Evolutionary conservation across 37 sponge, comb jelly and placozoan species (phyloP), one percentile per base, ranked within the genome.

Genomic region (Agelas oroides): DNA sequence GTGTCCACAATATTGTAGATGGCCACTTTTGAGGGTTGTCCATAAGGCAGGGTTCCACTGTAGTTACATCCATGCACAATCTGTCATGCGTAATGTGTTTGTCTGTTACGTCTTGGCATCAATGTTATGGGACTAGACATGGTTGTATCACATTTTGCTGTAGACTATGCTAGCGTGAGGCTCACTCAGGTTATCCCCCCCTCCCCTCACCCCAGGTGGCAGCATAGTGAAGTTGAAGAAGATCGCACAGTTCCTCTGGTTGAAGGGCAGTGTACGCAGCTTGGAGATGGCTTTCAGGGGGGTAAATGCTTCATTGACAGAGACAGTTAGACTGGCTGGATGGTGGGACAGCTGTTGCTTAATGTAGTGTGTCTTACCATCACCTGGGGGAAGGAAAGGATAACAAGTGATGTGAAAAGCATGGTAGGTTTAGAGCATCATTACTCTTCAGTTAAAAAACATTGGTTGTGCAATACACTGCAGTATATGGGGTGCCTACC

Each of bases 291-390:
- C 82, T 31, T 53, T 85, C 1, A 80, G 75, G 33, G 84, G 84
- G 83, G 81, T 89, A 74, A 96, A 96, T 0, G 94, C 92, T 53
- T 96, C 97, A 46, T 94, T 93, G 74, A 96, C 80, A 23, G 95
- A 84, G 60, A 96, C 89, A 25, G 84, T 89, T 35, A 85, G 71
- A 25, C 57, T 52, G 34, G 19, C 52, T 24, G 41, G 37, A 52
- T 76, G 34, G n/a, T 75, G 70, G 28, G 58, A 24, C 52, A 94
- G 59, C 70, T 94, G 89, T 52, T 86, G 54, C 55, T 70, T 78
- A 57, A 96, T 96, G 81, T 94, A 94, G 64, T 96, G 97, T 1
- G 97, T 91, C 78, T 96, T 96, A 13, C 97, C 97, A 86, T 96
- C 87, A 58, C 97, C 97, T 89, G 70, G 24, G 28, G 38, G 13